Conservation (phyloP, 2,113 vertebrate species). For the Fulica atra region DNA sequence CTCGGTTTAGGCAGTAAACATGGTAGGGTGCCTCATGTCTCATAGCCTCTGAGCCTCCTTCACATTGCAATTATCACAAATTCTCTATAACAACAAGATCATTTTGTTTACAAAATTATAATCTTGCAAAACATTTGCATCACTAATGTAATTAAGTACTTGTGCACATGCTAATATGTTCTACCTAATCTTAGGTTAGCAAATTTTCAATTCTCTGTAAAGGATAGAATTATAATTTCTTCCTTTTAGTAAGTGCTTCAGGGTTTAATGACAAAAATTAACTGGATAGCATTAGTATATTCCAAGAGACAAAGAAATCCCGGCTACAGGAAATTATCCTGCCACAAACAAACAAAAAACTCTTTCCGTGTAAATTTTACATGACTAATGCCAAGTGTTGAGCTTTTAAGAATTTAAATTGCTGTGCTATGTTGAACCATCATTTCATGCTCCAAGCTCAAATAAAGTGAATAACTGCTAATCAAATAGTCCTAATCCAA, state of each 20-base stretch:
- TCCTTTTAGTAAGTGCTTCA: slow-evolving; percentile 34
- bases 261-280: slow-evolving; percentile 47
- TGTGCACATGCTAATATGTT: slow-evolving; percentile 58
- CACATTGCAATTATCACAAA: slow-evolving; percentile 58
- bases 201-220: slow-evolving; percentile 58
- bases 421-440: background rate
- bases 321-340: slow-evolving; percentile 3
- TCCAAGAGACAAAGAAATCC: slow-evolving; percentile 35
- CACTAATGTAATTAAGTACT: slow-evolving; percentile 77
- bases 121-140: slow-evolving; percentile 76
- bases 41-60: slow-evolving; percentile 53
- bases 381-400: background rate
- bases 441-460: background rate
- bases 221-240: slow-evolving; percentile 40
- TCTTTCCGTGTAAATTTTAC: background rate
- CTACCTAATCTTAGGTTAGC: slow-evolving; percentile 68
- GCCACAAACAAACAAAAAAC: slow-evolving; percentile 23
- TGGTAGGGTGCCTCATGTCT: slow-evolving; percentile 4
- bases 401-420: slow-evolving; percentile 7
- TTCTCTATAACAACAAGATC: slow-evolving; percentile 72
- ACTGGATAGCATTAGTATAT: slow-evolving; percentile 11
- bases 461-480: background rate
- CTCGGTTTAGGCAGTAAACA: slow-evolving; percentile 4
- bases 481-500: background rate
- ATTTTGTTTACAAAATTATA: slow-evolving; percentile 72